A percentile compares a stretch with the other conserved stretches of the same genome.
Conservation (phyloP, 2,113 vertebrate genomes). For the Brachionichthys hirsutus region DNA sequence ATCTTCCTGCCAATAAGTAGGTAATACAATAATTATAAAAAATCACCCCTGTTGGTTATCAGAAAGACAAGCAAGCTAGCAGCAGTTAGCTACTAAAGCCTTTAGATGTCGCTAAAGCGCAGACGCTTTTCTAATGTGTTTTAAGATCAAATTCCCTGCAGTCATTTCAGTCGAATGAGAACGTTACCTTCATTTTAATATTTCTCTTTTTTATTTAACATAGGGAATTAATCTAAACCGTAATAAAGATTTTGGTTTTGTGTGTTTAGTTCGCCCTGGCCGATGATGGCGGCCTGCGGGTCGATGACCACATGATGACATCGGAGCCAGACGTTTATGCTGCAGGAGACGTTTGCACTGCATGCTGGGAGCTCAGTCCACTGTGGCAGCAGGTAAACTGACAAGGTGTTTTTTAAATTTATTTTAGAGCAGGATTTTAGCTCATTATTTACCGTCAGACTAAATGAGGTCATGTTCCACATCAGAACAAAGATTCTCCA, state of each 20-base stretch:
- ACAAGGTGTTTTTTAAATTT: background rate
- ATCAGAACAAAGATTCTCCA: background rate
- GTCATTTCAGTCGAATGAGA: too few relatives aligned
- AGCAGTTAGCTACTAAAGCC: background rate
- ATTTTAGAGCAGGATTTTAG: background rate
- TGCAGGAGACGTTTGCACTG: constrained; percentile 91
- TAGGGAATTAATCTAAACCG: background rate
- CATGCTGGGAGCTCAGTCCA: constrained; percentile 83
- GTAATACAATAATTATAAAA: too few relatives aligned
- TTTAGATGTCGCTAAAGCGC: constrained; percentile 20
- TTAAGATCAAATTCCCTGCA: too few relatives aligned
- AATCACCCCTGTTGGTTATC: background rate
- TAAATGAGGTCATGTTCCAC: background rate
- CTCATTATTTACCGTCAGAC: background rate
- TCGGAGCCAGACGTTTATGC: constrained; percentile 86
- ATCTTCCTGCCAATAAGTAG: background rate
- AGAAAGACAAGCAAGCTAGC: background rate
- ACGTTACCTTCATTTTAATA: background rate
- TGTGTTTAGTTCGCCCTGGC: constrained; percentile 82
- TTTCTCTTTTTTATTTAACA: background rate
- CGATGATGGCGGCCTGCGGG: constrained; percentile 84
- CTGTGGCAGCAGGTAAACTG: constrained; percentile 90
- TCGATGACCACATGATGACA: constrained; percentile 88
- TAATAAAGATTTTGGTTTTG: background rate
- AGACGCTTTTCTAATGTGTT: background rate